Percentiles rank a stretch among this genome's conserved stretches.
Evolutionary conservation across 2,888 invertebrate species (phyloP).

Genomic region (Diaphora mendica): DNA sequence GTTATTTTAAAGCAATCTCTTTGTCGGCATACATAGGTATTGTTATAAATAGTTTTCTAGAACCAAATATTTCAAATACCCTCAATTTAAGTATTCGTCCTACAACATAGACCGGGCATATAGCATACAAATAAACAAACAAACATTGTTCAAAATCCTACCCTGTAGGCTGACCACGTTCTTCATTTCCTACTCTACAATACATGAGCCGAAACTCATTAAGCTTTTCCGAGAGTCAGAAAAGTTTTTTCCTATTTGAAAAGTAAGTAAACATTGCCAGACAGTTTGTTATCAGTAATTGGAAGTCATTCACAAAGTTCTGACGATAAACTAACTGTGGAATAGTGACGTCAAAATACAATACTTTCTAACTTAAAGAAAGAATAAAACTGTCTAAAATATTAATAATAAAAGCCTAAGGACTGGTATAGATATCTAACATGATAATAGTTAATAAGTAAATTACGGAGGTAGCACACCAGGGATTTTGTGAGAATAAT

Average conservation of each 20-base stretch:
- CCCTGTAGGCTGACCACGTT: slow-evolving; percentile 41
- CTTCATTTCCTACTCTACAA: slow-evolving; percentile 48
- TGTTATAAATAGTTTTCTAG: background rate
- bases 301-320: background rate
- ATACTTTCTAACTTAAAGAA: background rate
- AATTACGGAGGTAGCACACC: background rate
- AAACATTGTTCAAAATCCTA: slow-evolving; percentile 14
- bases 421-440: background rate
- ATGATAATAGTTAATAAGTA: background rate
- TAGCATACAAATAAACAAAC: slow-evolving; percentile 19
- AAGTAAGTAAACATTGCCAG: slow-evolving; percentile 24
- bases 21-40: background rate
- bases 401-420: background rate
- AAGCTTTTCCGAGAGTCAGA: slow-evolving; percentile 26
- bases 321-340: background rate
- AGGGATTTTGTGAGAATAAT: background rate
- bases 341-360: background rate
- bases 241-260: slow-evolving; percentile 37
- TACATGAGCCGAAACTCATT: slow-evolving; percentile 43
- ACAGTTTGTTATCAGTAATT: background rate
- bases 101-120: background rate
- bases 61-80: background rate
- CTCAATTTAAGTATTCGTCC: background rate
- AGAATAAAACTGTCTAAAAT: background rate
- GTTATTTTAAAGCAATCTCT: background rate